Base-by-base conservation (phyloP, 2,888 invertebrate genomes). In the Orthonevra nobilis region DNA sequence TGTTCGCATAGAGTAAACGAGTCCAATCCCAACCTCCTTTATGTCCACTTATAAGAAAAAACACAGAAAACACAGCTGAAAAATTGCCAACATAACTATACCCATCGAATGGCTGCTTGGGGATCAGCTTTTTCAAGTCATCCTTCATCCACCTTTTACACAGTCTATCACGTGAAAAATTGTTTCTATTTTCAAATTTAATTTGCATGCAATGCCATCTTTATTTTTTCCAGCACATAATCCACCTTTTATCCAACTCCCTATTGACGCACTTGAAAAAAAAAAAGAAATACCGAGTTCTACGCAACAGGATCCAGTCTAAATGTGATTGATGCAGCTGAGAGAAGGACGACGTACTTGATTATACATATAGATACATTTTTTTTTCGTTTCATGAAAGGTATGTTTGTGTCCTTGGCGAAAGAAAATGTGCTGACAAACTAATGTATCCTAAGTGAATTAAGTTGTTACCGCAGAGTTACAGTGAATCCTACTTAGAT, bases 401-500 rank as follows among this genome's bases (percentile, higher is more conserved):
- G n/a, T n/a, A n/a, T n/a, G n/a, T n/a, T n/a, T n/a, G n/a, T n/a
- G n/a, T n/a, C n/a, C n/a, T n/a, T n/a, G n/a, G n/a, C n/a, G 23
- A 23, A 5, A 23, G 5, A 23, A 23, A 4, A 23, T 23, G 36
- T 54, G 48, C 77, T 60, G 50, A 56, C 61, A 73, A 79, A 73
- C 66, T 72, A 73, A 79, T 79, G 79, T 73, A 61, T 68, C 79
- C 66, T 79, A 73, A 79, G 79, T 79, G 79, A 79, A 79, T 79
- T 79, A 68, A 73, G 79, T 48, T 79, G 79, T 79, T 73, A 61
- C 48, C 68, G 61, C 50, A 50, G 61, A 66, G 56, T 68, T 60
- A 79, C 79, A 79, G 60, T 68, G 73, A 73, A 79, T 79, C 72
- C 44, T 79, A 79, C 79, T 79, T 79, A 79, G 73, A 58, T 68